phyloP scores from a whole-genome alignment of 30 jellyfish, hydroid and myxozoan genomes.

The Euphysa ruthae region DNA sequence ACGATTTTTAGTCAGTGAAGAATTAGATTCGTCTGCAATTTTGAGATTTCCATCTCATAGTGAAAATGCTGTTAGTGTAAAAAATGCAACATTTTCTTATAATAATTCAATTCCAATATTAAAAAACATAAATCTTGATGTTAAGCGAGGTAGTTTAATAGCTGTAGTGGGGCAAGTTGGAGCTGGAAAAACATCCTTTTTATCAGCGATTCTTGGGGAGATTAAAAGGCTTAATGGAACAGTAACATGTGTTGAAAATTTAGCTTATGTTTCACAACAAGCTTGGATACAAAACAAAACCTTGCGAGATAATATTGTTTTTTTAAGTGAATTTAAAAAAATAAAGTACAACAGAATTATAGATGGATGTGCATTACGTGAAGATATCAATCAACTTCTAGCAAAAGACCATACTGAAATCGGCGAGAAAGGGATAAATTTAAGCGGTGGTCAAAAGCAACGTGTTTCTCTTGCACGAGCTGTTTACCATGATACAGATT shows the following conservation, averaged over 20 bases:
- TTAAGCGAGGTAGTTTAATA: slow-evolving; percentile 33
- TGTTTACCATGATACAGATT: slow-evolving; percentile 69
- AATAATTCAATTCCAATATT: slow-evolving; percentile 1
- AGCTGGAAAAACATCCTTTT: slow-evolving; percentile 72
- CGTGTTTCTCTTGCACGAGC: slow-evolving; percentile 97
- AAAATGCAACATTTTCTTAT: slow-evolving; percentile 14
- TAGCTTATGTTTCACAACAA: slow-evolving; percentile 94
- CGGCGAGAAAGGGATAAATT: slow-evolving; percentile 96
- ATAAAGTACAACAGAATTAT: slow-evolving; percentile 47
- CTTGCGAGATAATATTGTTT: slow-evolving; percentile 63
- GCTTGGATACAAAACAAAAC: slow-evolving; percentile 97
- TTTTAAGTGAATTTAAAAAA: slow-evolving; percentile 37
- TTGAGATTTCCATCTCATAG: too few relatives aligned
- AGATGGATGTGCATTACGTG: slow-evolving; percentile 75
- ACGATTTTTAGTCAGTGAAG: slow-evolving; percentile 63
- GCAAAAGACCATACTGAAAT: slow-evolving; percentile 90
- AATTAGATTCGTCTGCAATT: slow-evolving; percentile 52
- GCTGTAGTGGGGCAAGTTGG: slow-evolving; percentile 97
- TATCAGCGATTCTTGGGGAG: slow-evolving; percentile 89
- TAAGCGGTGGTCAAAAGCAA: slow-evolving; percentile 99
- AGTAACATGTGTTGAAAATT: slow-evolving; percentile 52
- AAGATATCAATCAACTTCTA: slow-evolving; percentile 64
- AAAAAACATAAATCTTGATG: slow-evolving; percentile 20
- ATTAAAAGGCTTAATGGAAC: slow-evolving; percentile 57
- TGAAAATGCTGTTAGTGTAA: slow-evolving; percentile 20